Evolutionary conservation across 2,797 vertebrate genomes (phyloP), one percentile per base, ranked within the genome.

Genomic region (Melanotaenia boesemani): DNA sequence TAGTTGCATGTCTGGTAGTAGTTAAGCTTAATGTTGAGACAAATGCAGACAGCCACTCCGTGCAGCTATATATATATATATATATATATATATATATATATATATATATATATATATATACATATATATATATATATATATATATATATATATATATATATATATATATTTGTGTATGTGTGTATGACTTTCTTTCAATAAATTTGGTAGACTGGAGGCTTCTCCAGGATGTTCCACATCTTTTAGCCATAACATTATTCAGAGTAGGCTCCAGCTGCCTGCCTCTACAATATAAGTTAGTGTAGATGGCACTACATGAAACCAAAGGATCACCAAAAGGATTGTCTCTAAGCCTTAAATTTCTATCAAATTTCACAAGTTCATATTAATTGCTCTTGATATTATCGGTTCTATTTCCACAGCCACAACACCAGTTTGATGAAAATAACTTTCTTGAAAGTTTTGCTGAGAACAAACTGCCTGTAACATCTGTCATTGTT

Each of bases 1-100:
- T 66, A 34, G 73, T 55, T 75, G 64, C 74, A 22, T 74, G 65
- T 28, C 54, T 71, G 44, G 7, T 60, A 63, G 41, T 68, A 64
- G 61, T 58, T 8, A 82, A 64, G 70, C 64, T 76, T 75, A 72
- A 83, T 77, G 74, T 77, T 63, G 70, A 71, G 74, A 80, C 30
- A 58, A 76, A 83, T 61, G 54, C 83, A 91, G 79, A 77, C 74
- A 70, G 74, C n/a, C 12, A 8, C 84, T 90, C 82, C 74, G 77
- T 86, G 70, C 79, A 83, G 54, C 24, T n/a, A n/a, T n/a, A 30
- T 30, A 30, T 30, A 30, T 30, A 30, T 30, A 30, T 30, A 30
- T 30, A 30, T 30, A 30, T 30, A 30, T n/a, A n/a, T n/a, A n/a
- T 30, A 30, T 30, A 30, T 30, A 30, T 30, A 30, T n/a, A n/a